Base-by-base conservation (phyloP, 2,113 vertebrate species). In the Sarotherodon lohbergeri region DNA sequence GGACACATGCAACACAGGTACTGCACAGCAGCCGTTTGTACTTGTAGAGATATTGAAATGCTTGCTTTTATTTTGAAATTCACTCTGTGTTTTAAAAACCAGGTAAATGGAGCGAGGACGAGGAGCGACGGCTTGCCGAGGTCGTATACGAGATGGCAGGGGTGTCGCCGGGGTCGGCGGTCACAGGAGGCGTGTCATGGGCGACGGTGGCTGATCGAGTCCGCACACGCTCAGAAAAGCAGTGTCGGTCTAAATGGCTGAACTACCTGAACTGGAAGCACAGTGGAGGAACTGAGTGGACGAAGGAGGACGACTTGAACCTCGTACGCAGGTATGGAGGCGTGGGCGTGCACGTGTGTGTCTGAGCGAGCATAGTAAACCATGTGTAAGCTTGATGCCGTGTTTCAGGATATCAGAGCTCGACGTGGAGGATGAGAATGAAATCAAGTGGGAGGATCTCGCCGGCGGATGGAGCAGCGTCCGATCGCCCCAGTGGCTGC, bases 231-330 rank as follows among this genome's bases (percentile, higher is more conserved):
- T 99, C 99, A 3, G 99, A 99, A 96, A 99, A 99, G 88, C 99
- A 99, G 55, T 99, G 99, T 85, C 98, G 99, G 63, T 99, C 99
- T 2, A 99, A 99, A 57, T 99, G 99, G 99, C 96, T 99, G 82
- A 99, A 99, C 95, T 99, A 99, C 96, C 97, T 99, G 86, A 99
- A 99, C 97, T 99, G 99, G 99, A 99, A 99, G 89, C 99, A 99
- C 89, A 99, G 98, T 22, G 99, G 99, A 43, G 99, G 99, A 17
- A 99, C 98, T 1, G 98, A 99, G 88, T 99, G 98, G 99, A 99
- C 97, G 89, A 99, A 99, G 96, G 99, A 99, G 87, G 98, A 99
- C 84, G 99, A 99, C 96, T 97, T 99, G 90, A 98, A 97, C 94
- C 96, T 99, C 4, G 97, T 99, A 36, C 94, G 96, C 92, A 98